These are phyloP conservation scores for Apogon hyalosoma DNA, from an alignment of 2,797 vertebrate species.

Conservation along the genomic window DNA sequence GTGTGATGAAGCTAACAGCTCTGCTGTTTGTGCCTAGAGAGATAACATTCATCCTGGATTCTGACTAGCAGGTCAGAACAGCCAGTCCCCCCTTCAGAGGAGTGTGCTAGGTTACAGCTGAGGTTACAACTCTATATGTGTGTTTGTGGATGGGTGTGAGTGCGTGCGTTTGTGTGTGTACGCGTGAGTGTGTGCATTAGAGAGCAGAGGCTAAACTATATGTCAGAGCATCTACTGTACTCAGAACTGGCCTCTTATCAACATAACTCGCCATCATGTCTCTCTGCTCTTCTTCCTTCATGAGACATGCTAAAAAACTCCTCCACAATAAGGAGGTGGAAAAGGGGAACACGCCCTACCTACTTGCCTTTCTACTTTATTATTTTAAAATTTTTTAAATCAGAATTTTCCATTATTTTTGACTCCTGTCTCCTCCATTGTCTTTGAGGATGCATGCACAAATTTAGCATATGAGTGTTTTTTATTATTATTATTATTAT, in stretches of 20 bases:
- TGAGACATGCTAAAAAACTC: constrained; percentile 69
- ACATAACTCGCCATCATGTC: constrained; percentile 40
- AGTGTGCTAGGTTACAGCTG: constrained; percentile 76
- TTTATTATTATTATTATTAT: constrained; percentile 51
- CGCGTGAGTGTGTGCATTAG: constrained; percentile 62
- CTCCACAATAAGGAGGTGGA: constrained; percentile 42
- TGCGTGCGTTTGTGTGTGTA: constrained; percentile 40
- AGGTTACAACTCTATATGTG: constrained; percentile 57
- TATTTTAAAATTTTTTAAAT: constrained; percentile 26
- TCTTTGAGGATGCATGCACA: constrained; percentile 83
- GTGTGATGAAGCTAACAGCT: constrained; percentile 66
- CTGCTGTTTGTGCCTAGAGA: constrained; percentile 78
- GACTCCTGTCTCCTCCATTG: constrained; percentile 54
- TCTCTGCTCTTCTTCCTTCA: constrained; percentile 54
- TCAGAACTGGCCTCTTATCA: constrained; percentile 55
- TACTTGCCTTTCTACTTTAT: constrained; percentile 26
- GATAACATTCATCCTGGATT: constrained; percentile 78
- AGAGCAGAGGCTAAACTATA: constrained; percentile 65
- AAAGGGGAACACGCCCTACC: constrained; percentile 47
- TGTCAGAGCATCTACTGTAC: constrained; percentile 47
- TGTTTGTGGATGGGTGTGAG: constrained; percentile 41
- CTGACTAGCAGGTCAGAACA: constrained; percentile 70
- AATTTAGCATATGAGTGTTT: constrained; percentile 77
- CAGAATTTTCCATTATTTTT: constrained; percentile 43
- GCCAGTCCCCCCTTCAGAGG: constrained; percentile 55